These are phyloP conservation scores for Meles meles DNA, from an alignment of 2,113 vertebrate species.

Conservation along the genomic window DNA sequence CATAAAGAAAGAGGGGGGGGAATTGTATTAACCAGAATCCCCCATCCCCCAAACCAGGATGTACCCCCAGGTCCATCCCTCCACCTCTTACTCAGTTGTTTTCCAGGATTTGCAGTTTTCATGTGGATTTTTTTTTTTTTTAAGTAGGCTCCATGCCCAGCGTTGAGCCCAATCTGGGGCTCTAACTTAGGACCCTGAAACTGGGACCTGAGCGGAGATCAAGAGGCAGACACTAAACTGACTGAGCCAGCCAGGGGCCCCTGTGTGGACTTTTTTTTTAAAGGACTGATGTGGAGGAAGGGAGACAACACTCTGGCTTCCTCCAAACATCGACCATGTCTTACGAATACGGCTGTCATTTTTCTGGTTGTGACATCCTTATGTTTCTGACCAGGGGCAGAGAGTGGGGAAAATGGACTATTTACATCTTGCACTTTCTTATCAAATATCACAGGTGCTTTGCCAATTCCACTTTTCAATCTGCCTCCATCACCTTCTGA, in stretches of 20 bases:
- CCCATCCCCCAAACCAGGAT: not conserved
- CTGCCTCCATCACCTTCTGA: not conserved
- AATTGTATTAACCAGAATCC: not conserved
- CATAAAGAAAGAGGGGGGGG: not conserved
- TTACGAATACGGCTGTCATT: not conserved
- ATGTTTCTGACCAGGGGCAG: not conserved
- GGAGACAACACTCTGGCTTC: not conserved
- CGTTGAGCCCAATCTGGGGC: not conserved
- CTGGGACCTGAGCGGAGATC: not conserved
- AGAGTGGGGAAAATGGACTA: not conserved
- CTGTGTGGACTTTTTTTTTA: not conserved
- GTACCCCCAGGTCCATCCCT: not conserved
- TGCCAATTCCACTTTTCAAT: not conserved
- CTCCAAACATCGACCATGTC: not conserved
- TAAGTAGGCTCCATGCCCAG: not conserved
- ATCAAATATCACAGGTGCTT: not conserved
- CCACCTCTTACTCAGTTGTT: not conserved
- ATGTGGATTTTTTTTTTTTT: not conserved
- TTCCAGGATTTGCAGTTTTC: not conserved
- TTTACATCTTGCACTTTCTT: not conserved
- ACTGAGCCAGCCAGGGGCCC: not conserved
- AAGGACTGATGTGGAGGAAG: not conserved
- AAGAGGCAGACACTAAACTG: not conserved
- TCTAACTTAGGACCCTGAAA: not conserved
- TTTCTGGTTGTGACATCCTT: not conserved